Conservation (phyloP, 37 sponge, comb jelly and placozoan species). For the Diacarnus erythraeanus region DNA sequence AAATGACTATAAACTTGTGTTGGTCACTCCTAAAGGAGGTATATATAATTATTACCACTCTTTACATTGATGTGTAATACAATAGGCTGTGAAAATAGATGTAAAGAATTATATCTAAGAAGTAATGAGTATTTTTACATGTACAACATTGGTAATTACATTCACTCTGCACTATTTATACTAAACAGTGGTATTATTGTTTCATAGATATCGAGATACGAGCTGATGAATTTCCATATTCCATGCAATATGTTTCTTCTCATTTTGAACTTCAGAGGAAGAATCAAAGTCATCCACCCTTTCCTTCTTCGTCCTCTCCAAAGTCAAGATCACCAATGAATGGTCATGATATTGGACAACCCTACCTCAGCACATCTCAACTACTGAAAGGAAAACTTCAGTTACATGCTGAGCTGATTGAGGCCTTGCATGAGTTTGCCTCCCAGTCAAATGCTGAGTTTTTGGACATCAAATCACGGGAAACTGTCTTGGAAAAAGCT, state of each 20-base stretch:
- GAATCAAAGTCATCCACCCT: not conserved
- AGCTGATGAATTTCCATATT: slow-evolving; percentile 11
- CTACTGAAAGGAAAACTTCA: slow-evolving; percentile 4
- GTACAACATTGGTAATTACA: too few relatives aligned
- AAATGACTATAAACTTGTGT: slow-evolving; percentile 19
- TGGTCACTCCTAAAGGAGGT: slow-evolving; percentile 20
- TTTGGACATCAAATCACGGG: not conserved
- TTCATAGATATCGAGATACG: slow-evolving; percentile 25
- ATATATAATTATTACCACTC: not conserved
- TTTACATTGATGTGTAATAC: not conserved
- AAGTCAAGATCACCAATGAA: not conserved
- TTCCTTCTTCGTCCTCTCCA: not conserved
- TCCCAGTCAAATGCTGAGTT: not conserved
- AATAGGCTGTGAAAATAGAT: too few relatives aligned
- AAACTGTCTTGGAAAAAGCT: slow-evolving; percentile 41
- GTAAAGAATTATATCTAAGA: too few relatives aligned
- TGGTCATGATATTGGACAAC: not conserved
- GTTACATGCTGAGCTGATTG: slow-evolving; percentile 12
- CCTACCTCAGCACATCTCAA: not conserved
- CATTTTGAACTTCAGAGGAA: slow-evolving; percentile 19
- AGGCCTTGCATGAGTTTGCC: slow-evolving; percentile 1
- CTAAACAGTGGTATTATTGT: not conserved
- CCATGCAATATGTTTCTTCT: not conserved
- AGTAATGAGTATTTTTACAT: too few relatives aligned
- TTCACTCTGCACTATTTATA: too few relatives aligned